These are phyloP conservation scores for Polypterus bichir DNA, from an alignment of 2,113 vertebrate species.

Conservation along the genomic window DNA sequence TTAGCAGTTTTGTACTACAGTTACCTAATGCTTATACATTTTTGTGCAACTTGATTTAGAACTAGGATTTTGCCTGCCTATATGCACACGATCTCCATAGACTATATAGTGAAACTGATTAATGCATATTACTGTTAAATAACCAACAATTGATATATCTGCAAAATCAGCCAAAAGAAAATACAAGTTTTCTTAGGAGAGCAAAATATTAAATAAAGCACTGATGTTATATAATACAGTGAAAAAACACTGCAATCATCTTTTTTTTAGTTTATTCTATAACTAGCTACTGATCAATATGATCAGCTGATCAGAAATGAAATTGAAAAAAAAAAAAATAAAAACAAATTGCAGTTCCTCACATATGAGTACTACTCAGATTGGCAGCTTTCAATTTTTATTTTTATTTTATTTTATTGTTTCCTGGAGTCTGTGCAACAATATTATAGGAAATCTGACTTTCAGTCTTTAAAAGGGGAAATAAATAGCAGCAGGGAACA, in stretches of 20 bases:
- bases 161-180: slow-evolving; percentile 52
- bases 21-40: slow-evolving; percentile 89
- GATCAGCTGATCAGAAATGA: slow-evolving; percentile 69
- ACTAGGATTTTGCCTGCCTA: slow-evolving; percentile 69
- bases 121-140: slow-evolving; percentile 83
- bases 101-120: slow-evolving; percentile 75
- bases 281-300: slow-evolving; percentile 95
- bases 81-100: slow-evolving; percentile 78
- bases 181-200: slow-evolving; percentile 57
- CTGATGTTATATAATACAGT: slow-evolving; percentile 81
- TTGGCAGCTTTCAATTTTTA: slow-evolving; percentile 72
- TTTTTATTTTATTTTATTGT: too few species aligned
- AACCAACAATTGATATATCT: slow-evolving; percentile 75
- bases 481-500: slow-evolving; percentile 60
- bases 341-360: slow-evolving; percentile 60
- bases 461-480: slow-evolving; percentile 36
- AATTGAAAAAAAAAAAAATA: slow-evolving; percentile 9
- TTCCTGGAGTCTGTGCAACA: slow-evolving; percentile 75
- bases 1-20: slow-evolving; percentile 93
- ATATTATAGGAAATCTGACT: slow-evolving; percentile 43
- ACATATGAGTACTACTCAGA: slow-evolving; percentile 66
- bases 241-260: slow-evolving; percentile 87
- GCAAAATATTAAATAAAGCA: slow-evolving; percentile 73
- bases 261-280: slow-evolving; percentile 68
- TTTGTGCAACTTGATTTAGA: slow-evolving; percentile 82